A percentile compares a stretch with the other conserved stretches of the same genome.
These are phyloP conservation scores for Panthera uncia DNA, from an alignment of 2,113 vertebrate genomes.

Conservation along the genomic window DNA sequence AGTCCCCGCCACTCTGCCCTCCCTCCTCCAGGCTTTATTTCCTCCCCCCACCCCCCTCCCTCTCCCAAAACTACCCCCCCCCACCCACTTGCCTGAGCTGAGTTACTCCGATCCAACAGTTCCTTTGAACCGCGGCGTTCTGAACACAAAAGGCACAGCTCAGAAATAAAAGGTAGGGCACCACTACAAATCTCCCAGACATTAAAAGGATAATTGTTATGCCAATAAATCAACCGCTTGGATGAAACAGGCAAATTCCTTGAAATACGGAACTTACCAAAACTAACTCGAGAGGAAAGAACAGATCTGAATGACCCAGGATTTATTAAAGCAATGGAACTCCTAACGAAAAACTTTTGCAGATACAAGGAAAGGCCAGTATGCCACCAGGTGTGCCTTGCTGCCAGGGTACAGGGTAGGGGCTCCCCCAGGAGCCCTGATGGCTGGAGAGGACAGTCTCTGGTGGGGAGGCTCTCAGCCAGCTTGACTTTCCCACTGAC, in stretches of 20 bases:
- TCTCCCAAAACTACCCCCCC: not conserved
- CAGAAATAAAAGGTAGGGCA: not conserved
- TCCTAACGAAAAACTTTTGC: not conserved
- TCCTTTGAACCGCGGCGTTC: not conserved
- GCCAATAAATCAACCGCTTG: not conserved
- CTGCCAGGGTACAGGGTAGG: not conserved
- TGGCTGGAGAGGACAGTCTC: not conserved
- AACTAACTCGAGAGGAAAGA: not conserved
- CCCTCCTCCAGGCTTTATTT: not conserved
- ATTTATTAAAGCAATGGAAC: not conserved
- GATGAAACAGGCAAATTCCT: not conserved
- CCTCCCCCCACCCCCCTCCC: fast-evolving
- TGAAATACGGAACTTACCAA: not conserved
- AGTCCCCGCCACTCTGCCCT: not conserved
- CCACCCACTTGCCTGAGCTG: not conserved
- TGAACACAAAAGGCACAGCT: not conserved
- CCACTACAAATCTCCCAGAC: not conserved
- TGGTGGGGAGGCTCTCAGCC: not conserved
- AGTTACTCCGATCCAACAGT: not conserved
- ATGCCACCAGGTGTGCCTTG: not conserved
- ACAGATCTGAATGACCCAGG: not conserved
- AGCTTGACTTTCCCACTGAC: not conserved
- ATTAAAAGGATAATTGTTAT: fast-evolving
- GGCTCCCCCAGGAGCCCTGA: not conserved
- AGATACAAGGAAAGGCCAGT: not conserved